These are phyloP conservation scores for Microplitis demolitor DNA, from an alignment of 1,140 invertebrate genomes.

Conservation along the genomic window DNA sequence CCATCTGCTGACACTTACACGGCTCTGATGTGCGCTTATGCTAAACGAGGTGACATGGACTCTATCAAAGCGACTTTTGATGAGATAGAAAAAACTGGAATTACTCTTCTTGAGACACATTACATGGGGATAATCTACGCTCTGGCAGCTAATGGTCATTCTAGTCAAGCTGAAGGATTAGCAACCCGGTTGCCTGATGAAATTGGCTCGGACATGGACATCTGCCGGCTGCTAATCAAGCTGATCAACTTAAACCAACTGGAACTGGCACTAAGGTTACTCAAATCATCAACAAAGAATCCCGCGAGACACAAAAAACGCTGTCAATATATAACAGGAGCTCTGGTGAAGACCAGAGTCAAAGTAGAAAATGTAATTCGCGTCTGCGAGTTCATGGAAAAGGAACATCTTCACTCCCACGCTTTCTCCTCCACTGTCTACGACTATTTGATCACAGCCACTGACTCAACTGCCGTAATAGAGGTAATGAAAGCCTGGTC, in stretches of 20 bases:
- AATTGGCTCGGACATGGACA: constrained; percentile 75
- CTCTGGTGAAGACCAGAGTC: too few relatives aligned
- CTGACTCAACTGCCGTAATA: constrained; percentile 40
- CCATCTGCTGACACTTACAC: constrained; percentile 77
- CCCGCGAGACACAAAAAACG: neutral
- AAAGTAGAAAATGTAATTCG: too few relatives aligned
- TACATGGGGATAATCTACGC: constrained; percentile 73
- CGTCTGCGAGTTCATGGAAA: too few relatives aligned
- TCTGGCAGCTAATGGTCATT: constrained; percentile 68
- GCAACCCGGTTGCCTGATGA: constrained; percentile 55
- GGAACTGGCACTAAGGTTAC: too few relatives aligned
- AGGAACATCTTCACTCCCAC: too few relatives aligned
- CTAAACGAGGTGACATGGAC: constrained; percentile 74
- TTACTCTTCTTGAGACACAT: constrained; percentile 72
- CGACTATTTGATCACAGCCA: too few relatives aligned
- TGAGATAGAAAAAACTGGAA: constrained; percentile 68
- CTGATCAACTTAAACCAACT: constrained; percentile 64
- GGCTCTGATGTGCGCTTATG: constrained; percentile 74
- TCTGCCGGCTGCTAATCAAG: constrained; percentile 70
- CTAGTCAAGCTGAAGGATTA: constrained; percentile 67
- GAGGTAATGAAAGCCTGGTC: constrained; percentile 68
- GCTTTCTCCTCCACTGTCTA: too few relatives aligned
- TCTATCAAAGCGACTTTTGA: constrained; percentile 63
- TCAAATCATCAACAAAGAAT: too few relatives aligned
- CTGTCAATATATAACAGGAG: too few relatives aligned